Base-by-base conservation (phyloP, 2,888 invertebrate genomes). In the Urechis unicinctus region DNA sequence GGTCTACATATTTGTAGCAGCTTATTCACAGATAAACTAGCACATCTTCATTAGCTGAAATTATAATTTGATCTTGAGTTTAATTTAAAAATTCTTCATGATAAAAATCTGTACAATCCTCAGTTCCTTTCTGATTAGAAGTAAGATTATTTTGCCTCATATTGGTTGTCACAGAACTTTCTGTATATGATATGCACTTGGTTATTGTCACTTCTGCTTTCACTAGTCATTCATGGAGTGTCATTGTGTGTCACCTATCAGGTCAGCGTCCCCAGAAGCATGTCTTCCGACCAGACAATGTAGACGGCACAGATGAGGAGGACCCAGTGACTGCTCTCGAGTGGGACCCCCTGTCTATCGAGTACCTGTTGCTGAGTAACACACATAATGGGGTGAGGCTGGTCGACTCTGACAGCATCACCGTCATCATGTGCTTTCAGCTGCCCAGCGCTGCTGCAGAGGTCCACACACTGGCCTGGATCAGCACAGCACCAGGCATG, bases 341-440 rank as follows among this genome's bases (percentile, higher is more conserved):
- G 57, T 80, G 79, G 79, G 79, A 79, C 59, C 78, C 77, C 2
- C 66, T 78, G 43, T 79, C 79, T 3, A 63, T 65, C 6, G 76
- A 78, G 55, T 80, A 79, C 60, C 67, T 80, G 3, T 67, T 79
- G 31, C 64, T 78, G 51, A 69, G 70, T 26, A 75, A 75, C 60
- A 58, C 63, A 0, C 60, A 63, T 44, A 60, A 64, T 13, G 70
- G 74, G 1, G 65, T 79, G 4, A 69, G 73, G 24, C 68, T 80
- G 30, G 61, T 79, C 2, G 78, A 78, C 60, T 64, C 74, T 3
- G 62, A 63, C 9, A 61, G 67, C 4, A 60, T 70, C 52, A 57
- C 63, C 17, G 64, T 73, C 26, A 68, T 78, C 30, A 71, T 69
- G 61, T 57, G 60, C n/a, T 79, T 77, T 59, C 62, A 67, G 24